These are phyloP conservation scores for Brachionus plicatilis DNA, from an alignment of 1,140 invertebrate genomes.

Conservation along the genomic window DNA sequence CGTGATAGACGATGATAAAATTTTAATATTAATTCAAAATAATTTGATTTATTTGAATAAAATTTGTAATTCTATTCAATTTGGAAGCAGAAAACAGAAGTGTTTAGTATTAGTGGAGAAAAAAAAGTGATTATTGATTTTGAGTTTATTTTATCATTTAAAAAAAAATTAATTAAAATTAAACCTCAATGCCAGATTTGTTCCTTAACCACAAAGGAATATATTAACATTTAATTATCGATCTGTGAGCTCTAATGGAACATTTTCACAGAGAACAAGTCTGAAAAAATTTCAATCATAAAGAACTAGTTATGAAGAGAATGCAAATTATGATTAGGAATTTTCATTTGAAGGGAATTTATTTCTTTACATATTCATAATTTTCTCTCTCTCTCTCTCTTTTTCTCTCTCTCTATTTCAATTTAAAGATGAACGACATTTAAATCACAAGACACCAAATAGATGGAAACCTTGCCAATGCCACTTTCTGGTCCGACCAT, in stretches of 20 bases:
- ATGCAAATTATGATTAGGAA: constrained; percentile 24
- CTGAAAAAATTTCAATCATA: not conserved
- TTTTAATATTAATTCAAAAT: not conserved
- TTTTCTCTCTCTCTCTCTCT: not conserved
- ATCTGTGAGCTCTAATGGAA: not conserved
- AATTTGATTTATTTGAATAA: not conserved
- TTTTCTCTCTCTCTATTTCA: not conserved
- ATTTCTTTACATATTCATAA: constrained; percentile 13
- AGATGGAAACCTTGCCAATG: not conserved
- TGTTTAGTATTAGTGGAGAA: not conserved
- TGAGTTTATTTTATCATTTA: not conserved
- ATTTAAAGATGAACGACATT: constrained; percentile 32
- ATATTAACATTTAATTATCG: not conserved
- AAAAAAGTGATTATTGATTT: not conserved
- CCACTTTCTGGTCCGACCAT: not conserved
- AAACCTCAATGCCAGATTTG: not conserved
- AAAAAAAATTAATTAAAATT: not conserved
- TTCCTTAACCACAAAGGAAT: not conserved
- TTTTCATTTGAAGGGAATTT: constrained; percentile 9
- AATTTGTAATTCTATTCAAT: not conserved
- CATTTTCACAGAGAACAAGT: not conserved
- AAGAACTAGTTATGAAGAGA: not conserved
- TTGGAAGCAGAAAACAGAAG: not conserved
- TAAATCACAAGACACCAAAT: not conserved
- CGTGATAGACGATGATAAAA: not conserved